phyloP scores from a whole-genome alignment of 2,113 vertebrate genomes.

The Zapornia atra region DNA sequence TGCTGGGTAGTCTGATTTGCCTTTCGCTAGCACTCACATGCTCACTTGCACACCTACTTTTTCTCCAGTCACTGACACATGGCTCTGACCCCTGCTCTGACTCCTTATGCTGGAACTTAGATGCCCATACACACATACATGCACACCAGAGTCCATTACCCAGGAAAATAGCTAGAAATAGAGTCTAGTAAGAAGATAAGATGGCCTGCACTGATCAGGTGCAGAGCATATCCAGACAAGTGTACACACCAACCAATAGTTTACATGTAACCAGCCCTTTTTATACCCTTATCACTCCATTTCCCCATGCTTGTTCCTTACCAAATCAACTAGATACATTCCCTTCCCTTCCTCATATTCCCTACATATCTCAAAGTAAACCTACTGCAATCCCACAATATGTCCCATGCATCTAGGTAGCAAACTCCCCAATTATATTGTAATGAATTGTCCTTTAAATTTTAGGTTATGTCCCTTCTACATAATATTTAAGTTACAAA shows the following conservation, averaged over 20 bases:
- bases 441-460: background rate
- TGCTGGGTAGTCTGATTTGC: background rate
- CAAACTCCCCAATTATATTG: background rate
- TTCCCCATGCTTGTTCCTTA: background rate
- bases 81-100: background rate
- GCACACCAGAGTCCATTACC: rapidly evolving
- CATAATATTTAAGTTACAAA: background rate
- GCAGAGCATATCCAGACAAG: background rate
- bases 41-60: background rate
- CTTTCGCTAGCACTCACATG: background rate
- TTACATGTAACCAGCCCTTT: background rate
- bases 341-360: background rate
- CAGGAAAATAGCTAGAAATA: background rate
- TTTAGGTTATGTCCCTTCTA: background rate
- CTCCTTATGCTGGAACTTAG: background rate
- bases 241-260: background rate
- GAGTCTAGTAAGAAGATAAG: background rate
- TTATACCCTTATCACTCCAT: background rate
- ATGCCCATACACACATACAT: background rate
- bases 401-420: background rate
- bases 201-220: background rate
- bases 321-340: background rate
- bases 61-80: background rate
- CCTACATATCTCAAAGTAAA: background rate
- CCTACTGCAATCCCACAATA: background rate